phyloP scores from a whole-genome alignment of 2,113 vertebrate genomes.

The Paratilapia polleni region DNA sequence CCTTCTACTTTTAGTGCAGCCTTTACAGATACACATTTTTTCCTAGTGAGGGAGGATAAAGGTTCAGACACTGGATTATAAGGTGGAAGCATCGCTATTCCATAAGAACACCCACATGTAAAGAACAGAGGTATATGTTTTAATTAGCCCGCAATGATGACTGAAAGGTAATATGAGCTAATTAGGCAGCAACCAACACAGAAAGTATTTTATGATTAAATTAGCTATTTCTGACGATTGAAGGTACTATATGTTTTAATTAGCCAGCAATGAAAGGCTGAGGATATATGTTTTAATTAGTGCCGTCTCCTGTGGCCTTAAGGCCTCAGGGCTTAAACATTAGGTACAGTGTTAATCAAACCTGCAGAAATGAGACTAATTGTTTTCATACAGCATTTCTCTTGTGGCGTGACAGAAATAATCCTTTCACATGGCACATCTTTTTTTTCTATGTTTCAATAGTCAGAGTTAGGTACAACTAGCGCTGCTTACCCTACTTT shows the following conservation, averaged over 20 bases:
- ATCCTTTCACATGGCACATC: conserved; percentile 35
- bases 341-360: conserved; percentile 76
- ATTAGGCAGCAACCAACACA: conserved; percentile 67
- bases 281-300: conserved; percentile 80
- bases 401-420: conserved; percentile 64
- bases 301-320: conserved; percentile 56
- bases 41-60: background rate
- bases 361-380: conserved; percentile 75
- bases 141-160: conserved; percentile 65
- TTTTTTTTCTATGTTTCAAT: background rate
- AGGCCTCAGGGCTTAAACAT: conserved; percentile 60
- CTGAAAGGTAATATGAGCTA: conserved; percentile 65
- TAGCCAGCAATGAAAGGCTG: conserved; percentile 53
- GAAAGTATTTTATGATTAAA: conserved; percentile 61
- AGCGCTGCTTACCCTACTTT: conserved; percentile 61
- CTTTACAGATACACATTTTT: background rate
- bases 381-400: conserved; percentile 66
- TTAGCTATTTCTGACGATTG: conserved; percentile 68
- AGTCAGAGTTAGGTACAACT: conserved; percentile 22
- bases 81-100: conserved; percentile 15
- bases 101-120: conserved; percentile 4
- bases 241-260: conserved; percentile 77
- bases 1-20: background rate
- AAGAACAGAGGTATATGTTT: conserved; percentile 57
- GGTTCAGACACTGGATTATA: background rate